These are phyloP conservation scores for Alectoris magna DNA, from an alignment of 2,797 vertebrate genomes.

Conservation along the genomic window DNA sequence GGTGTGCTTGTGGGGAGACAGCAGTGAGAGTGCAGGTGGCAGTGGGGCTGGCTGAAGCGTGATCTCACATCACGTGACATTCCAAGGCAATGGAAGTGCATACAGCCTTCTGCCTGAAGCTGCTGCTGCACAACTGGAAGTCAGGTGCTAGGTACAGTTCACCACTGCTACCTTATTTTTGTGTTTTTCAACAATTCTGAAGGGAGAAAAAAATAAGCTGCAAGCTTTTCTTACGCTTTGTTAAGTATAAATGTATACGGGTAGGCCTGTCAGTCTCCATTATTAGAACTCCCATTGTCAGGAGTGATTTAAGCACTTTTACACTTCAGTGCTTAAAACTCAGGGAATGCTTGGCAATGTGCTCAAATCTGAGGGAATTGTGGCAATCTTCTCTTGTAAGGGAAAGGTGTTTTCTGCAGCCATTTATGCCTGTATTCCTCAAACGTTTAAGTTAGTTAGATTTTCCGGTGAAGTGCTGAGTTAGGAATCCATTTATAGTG, in stretches of 20 bases:
- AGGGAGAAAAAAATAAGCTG: neutral
- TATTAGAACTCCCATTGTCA: neutral
- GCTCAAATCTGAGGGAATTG: neutral
- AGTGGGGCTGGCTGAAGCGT: accelerated
- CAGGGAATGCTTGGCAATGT: neutral
- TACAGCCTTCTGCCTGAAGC: neutral
- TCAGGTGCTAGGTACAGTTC: accelerated
- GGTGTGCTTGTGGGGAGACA: neutral
- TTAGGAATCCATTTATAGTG: neutral
- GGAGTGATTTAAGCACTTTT: neutral
- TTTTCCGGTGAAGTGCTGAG: neutral
- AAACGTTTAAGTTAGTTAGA: neutral
- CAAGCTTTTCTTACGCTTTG: neutral
- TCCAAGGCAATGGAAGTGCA: neutral
- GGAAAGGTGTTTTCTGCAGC: neutral
- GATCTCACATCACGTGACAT: neutral
- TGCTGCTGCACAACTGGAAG: neutral
- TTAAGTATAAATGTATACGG: neutral
- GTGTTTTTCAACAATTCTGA: neutral
- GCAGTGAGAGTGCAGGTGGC: neutral
- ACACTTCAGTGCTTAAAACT: neutral
- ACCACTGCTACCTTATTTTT: neutral
- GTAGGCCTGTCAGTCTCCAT: neutral
- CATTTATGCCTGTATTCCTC: neutral
- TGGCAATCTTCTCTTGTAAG: neutral